A percentile compares a stretch with the other conserved stretches of the same genome.
Evolutionary conservation across 2,888 invertebrate genomes (phyloP).

Genomic region (Andricus quercusramuli): DNA sequence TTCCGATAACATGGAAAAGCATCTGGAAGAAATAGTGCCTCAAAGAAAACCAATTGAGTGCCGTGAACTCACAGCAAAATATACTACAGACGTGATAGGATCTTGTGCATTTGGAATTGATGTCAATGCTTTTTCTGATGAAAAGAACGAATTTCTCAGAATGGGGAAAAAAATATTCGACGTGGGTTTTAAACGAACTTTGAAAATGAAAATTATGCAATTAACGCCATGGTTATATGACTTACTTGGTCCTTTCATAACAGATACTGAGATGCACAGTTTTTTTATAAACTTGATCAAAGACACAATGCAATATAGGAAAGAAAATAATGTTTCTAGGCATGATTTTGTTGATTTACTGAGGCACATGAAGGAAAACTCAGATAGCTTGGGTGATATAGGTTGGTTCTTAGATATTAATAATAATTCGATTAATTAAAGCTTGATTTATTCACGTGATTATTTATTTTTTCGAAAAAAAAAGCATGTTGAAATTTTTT

Average conservation of each 20-base stretch:
- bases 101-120: slow-evolving; percentile 78
- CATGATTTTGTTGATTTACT: slow-evolving; percentile 79
- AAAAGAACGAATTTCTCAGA: slow-evolving; percentile 74
- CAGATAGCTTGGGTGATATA: slow-evolving; percentile 60
- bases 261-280: slow-evolving; percentile 61
- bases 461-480: too few species aligned
- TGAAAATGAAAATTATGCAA: slow-evolving; percentile 59
- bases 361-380: slow-evolving; percentile 69
- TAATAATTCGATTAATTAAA: background rate
- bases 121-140: slow-evolving; percentile 73
- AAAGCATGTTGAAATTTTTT: too few species aligned
- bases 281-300: slow-evolving; percentile 72
- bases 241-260: slow-evolving; percentile 56
- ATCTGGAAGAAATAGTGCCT: slow-evolving; percentile 46
- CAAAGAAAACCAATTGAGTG: slow-evolving; percentile 63
- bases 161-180: slow-evolving; percentile 72
- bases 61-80: slow-evolving; percentile 74
- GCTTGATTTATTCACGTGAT: background rate
- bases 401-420: slow-evolving; percentile 52
- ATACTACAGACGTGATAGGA: slow-evolving; percentile 79
- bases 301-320: slow-evolving; percentile 73
- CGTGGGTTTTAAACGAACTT: slow-evolving; percentile 48
- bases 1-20: slow-evolving; percentile 67
- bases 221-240: slow-evolving; percentile 59
- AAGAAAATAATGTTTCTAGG: slow-evolving; percentile 72